Conservation (phyloP, 2,113 vertebrate genomes). For the Cyphomyrus plagiostoma region DNA sequence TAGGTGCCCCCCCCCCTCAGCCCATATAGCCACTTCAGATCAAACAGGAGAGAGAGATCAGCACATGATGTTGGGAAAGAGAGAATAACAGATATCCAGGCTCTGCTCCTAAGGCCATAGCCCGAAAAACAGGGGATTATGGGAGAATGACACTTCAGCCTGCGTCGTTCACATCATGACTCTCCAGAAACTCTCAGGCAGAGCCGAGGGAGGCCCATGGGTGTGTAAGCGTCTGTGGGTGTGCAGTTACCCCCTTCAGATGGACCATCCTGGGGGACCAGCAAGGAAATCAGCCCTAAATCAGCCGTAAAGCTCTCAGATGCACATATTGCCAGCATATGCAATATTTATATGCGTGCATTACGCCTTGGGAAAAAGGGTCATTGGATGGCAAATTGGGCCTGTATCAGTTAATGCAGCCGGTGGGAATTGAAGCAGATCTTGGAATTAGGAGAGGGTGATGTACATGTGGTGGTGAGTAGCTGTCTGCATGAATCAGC, state of each 20-base stretch:
- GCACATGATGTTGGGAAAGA: not conserved
- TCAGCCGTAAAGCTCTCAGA: not conserved
- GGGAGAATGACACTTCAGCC: not conserved
- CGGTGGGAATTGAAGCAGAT: not conserved
- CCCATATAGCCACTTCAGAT: not conserved
- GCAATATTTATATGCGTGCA: not conserved
- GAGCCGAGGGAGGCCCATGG: not conserved
- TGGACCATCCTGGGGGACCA: not conserved
- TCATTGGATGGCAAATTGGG: not conserved
- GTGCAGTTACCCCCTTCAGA: not conserved
- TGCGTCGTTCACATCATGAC: not conserved
- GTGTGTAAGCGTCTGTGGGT: not conserved
- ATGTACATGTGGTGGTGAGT: not conserved
- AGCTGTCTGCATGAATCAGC: not conserved
- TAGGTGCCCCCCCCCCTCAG: not conserved
- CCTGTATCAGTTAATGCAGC: not conserved
- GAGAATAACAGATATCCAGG: not conserved
- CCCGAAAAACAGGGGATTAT: not conserved
- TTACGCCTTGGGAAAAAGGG: not conserved
- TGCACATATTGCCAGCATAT: not conserved
- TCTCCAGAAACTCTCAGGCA: not conserved
- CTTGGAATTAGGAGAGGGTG: not conserved
- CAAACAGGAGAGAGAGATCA: not conserved
- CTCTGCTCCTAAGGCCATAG: not conserved
- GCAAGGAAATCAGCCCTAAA: not conserved